A percentile compares a stretch with the other conserved stretches of the same genome.
Conservation (phyloP, 2,888 invertebrate genomes). For the Drosophila recens region DNA sequence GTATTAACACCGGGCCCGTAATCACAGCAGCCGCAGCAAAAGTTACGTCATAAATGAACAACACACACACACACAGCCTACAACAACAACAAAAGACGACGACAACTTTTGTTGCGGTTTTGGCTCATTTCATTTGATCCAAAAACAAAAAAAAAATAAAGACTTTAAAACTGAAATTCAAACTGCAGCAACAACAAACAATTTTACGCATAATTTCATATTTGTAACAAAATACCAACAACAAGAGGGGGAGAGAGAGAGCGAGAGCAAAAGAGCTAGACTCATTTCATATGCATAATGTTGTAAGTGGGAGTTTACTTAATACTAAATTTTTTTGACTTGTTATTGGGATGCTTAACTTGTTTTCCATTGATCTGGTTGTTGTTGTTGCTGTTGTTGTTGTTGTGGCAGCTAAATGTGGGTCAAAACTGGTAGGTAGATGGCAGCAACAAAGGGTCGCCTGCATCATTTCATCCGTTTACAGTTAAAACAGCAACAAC, state of each 20-base stretch:
- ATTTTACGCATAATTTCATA: conserved; percentile 81
- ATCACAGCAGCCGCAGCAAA: conserved; percentile 71
- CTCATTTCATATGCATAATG: conserved; percentile 62
- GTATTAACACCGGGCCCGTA: conserved; percentile 77
- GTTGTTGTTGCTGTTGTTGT: conserved; percentile 27
- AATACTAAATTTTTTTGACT: conserved; percentile 39
- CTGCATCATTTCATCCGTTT: conserved; percentile 46
- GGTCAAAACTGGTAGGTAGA: conserved; percentile 70
- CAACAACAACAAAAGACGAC: conserved; percentile 49
- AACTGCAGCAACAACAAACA: conserved; percentile 57
- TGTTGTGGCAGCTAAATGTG: conserved; percentile 58
- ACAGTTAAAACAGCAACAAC: conserved; percentile 64
- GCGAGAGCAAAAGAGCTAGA: conserved; percentile 11
- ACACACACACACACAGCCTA: conserved; percentile 33
- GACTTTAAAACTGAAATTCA: conserved; percentile 44
- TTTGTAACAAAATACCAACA: conserved; percentile 72
- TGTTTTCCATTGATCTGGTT: conserved; percentile 58
- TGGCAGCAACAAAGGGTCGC: conserved; percentile 33
- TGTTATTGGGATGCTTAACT: conserved; percentile 58
- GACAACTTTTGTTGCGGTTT: conserved; percentile 74
- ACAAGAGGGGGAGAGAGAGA: conserved; percentile 8
- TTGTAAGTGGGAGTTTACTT: conserved; percentile 72
- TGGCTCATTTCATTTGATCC: conserved; percentile 75
- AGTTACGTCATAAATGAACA: conserved; percentile 81
- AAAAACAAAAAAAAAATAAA: conserved; percentile 15